Base-by-base conservation (phyloP, 2,888 invertebrate species). In the Gisinianus flammeolus region DNA sequence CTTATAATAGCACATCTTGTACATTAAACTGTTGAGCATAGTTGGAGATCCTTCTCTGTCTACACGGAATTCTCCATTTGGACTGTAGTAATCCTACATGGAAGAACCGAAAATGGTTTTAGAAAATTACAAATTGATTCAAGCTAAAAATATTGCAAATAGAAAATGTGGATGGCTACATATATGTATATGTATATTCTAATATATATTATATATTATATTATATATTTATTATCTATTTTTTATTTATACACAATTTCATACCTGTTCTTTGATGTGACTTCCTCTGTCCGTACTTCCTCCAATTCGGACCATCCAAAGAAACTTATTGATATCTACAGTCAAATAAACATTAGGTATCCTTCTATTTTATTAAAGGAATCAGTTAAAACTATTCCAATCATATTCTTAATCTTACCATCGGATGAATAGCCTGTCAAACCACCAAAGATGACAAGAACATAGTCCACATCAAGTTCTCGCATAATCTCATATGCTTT, bases 1-100 rank as follows among this genome's bases (percentile, higher is more conserved):
- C 86, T 96, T 92, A 89, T 99, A 98, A 88, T 98, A 99, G 89
- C 97, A 97, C 94, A 99, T 95, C 90, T 98, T 99, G 90, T 99
- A 98, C 98, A 98, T 99, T 81, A 98, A 91, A 86, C 96, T 98
- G 89, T 99, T 98, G 85, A 98, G 92, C 85, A 99, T 90, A 24
- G 93, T 93, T 44, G 91, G 91, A 0, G 97, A 95, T 58, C 97
- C 98, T 86, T 97, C 97, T 84, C 93, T 93, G 88, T 98, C 98
- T 1, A 99, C 93, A 64, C 97, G 90, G 88, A 98, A 99, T 90
- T 99, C 98, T 1, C 98, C 98, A 83, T 92, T 91, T 0, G 95
- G 91, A 71, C 97, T 97, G 89, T 98, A 99, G 88, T 98, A 98
- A 89, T 98, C 97, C 86, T n/a, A n/a, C n/a, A n/a, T n/a, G n/a